Evolutionary conservation across 2,888 invertebrate genomes (phyloP).

Genomic region (Eupithecia vulgata): DNA sequence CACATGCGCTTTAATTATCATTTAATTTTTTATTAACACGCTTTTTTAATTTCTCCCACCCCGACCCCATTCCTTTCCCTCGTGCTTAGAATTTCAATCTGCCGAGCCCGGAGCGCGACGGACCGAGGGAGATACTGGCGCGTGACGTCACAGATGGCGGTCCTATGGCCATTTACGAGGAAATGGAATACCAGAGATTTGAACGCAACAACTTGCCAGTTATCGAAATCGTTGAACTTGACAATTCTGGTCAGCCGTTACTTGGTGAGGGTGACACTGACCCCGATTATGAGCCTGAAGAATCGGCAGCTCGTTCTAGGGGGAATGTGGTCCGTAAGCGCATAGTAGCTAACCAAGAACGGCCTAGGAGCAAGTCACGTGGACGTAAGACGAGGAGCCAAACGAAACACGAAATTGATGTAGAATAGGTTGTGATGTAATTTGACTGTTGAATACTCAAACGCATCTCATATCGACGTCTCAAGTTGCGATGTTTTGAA

Average conservation of each 20-base stretch:
- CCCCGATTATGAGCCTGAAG: conserved; percentile 68
- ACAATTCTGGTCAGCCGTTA: conserved; percentile 52
- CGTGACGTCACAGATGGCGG: conserved; percentile 73
- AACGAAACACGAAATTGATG: conserved; percentile 50
- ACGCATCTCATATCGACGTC: no score
- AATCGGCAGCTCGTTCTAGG: conserved; percentile 69
- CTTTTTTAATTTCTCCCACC: conserved; percentile 82
- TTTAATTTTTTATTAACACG: conserved; percentile 82
- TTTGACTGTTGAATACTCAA: conserved; percentile 57
- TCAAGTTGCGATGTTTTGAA: no score
- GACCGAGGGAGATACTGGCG: conserved; percentile 55
- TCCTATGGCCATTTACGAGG: conserved; percentile 52
- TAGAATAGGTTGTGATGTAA: conserved; percentile 31
- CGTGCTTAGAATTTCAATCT: conserved; percentile 80
- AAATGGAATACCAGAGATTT: conserved; percentile 65
- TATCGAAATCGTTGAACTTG: conserved; percentile 73
- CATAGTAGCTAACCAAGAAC: conserved; percentile 66
- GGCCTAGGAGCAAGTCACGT: conserved; percentile 71
- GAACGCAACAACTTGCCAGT: conserved; percentile 58
- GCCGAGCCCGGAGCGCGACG: conserved; percentile 70
- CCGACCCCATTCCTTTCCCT: conserved; percentile 71
- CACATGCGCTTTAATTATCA: conserved; percentile 65
- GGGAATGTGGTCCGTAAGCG: conserved; percentile 72
- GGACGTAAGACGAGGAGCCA: conserved; percentile 77
- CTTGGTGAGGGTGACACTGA: conserved; percentile 63